Conservation (phyloP, 2,888 invertebrate genomes). For the Drosophila formosana region DNA sequence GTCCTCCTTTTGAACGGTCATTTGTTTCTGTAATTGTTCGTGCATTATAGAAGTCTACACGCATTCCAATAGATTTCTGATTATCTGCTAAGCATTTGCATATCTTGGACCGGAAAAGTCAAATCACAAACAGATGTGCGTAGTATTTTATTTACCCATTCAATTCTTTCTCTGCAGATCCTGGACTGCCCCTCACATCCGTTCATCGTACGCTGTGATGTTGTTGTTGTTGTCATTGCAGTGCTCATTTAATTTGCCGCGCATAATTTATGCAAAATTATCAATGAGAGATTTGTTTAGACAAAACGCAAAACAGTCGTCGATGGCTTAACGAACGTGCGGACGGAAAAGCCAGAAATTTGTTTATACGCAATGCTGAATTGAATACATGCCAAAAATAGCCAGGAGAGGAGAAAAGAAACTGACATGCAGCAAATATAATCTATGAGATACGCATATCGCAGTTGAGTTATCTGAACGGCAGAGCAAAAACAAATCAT, state of each 20-base stretch:
- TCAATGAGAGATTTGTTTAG: constrained; percentile 68
- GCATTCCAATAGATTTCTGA: constrained; percentile 7
- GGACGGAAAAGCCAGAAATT: constrained; percentile 65
- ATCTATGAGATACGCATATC: constrained; percentile 80
- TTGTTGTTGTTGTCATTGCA: constrained; percentile 48
- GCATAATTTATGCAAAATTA: constrained; percentile 71
- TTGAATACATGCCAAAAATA: constrained; percentile 52
- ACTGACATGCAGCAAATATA: constrained; percentile 56
- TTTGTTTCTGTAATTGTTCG: background rate
- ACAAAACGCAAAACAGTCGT: constrained; percentile 55
- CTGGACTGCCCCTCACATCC: constrained; percentile 52
- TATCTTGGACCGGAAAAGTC: constrained; percentile 30
- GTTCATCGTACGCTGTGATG: constrained; percentile 19
- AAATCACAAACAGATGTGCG: constrained; percentile 36
- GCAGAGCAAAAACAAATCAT: constrained; percentile 64
- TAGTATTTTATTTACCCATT: constrained; percentile 3
- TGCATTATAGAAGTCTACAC: background rate
- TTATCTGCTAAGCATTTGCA: constrained; percentile 22
- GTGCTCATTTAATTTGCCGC: constrained; percentile 59
- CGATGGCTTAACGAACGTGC: constrained; percentile 48
- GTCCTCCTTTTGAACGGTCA: background rate
- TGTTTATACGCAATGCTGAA: constrained; percentile 57
- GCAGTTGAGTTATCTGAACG: constrained; percentile 75
- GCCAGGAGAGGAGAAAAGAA: constrained; percentile 20
- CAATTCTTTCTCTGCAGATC: constrained; percentile 18